Evolutionary conservation across 2,113 vertebrate genomes (phyloP).

Genomic region (Epinephelus cyanopodus): DNA sequence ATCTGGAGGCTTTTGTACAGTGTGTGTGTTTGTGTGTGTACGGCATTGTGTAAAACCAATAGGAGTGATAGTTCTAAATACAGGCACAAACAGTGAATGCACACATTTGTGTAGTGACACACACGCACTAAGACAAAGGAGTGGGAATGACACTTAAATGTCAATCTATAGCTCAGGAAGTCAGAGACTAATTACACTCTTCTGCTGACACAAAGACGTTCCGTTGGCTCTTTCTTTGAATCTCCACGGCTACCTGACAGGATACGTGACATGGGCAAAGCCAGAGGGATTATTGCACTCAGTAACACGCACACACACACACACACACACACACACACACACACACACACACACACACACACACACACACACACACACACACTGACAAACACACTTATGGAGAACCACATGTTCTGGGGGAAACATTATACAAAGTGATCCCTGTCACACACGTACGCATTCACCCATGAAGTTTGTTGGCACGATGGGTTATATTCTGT

Average conservation of each 20-base stretch:
- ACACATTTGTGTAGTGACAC: neutral
- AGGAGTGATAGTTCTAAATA: neutral
- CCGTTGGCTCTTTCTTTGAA: conserved; percentile 57
- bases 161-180: conserved; percentile 65
- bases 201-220: conserved; percentile 73
- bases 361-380: conserved; percentile 5
- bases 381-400: neutral
- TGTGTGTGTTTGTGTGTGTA: conserved; percentile 12
- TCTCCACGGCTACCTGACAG: conserved; percentile 70
- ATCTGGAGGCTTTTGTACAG: conserved; percentile 18
- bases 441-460: neutral
- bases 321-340: conserved; percentile 8
- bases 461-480: neutral
- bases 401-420: neutral
- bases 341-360: neutral
- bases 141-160: conserved; percentile 69
- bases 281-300: conserved; percentile 62
- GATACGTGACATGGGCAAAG: conserved; percentile 71
- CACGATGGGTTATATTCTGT: neutral
- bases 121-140: conserved; percentile 2
- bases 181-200: conserved; percentile 67
- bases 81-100: neutral
- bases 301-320: neutral
- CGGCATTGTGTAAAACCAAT: conserved; percentile 1
- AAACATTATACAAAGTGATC: neutral